Base-by-base conservation (phyloP, 1,140 invertebrate genomes). In the Elymnias hypermnestra region DNA sequence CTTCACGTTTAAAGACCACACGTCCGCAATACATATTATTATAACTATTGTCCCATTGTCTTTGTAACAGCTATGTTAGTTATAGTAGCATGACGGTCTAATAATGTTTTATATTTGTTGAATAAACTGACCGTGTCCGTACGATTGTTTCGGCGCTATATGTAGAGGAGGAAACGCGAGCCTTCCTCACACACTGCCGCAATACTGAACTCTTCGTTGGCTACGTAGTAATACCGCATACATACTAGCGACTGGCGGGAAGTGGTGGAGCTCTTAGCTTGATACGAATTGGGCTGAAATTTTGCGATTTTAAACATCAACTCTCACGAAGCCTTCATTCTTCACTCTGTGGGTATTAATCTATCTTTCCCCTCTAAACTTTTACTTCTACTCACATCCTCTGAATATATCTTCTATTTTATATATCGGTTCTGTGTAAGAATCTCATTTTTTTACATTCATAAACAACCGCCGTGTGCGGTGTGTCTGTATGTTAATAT, bases 1-100 rank as follows among this genome's bases (percentile, higher is more conserved):
- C 26, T 47, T 17, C 29, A 39, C 28, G 35, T 54, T 26, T 29
- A 12, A 41, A 25, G 13, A 41, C 37, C 29, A 41, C 38, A 45
- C 39, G 23, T 23, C 9, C 35, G 19, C 12, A 12, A 28, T 40
- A 44, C 44, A 42, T 41, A 57, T 53, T 61, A 43, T 31, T 53
- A 55, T 55, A 46, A 53, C 10, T 53, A 45, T 37, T 46, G 26
- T 53, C 46, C 53, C n/a, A 63, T 63, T 63, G 61, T 63, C 22
- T 54, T 51, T 35, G 31, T 21, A 38, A 53, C 31, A 14, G 29
- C 36, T 21, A 45, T 23, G 45, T 40, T 29, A 41, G 25, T 36
- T 51, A 42, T 51, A 37, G 13, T 39, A 5, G 43, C 23, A 25
- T 37, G 50, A 37, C 10, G 50, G 21, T 37, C 43, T 22, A 19